phyloP scores from a whole-genome alignment of 2,797 vertebrate species.

The Typhlichthys subterraneus region DNA sequence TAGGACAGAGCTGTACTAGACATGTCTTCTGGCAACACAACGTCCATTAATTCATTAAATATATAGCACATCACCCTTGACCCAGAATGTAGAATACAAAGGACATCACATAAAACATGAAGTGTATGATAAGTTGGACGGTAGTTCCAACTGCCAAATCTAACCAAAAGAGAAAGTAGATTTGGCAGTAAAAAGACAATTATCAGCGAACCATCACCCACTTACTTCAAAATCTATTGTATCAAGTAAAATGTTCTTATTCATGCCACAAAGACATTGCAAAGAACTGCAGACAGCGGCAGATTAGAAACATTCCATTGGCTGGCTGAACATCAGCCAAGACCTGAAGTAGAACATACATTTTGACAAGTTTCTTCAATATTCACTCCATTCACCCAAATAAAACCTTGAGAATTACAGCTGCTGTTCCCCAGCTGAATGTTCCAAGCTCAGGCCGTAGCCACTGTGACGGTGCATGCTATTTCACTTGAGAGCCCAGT shows the following conservation, averaged over 20 bases:
- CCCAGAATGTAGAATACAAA: too few species aligned
- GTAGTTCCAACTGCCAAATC: too few species aligned
- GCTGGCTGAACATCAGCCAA: slow-evolving; percentile 27
- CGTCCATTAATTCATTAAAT: too few species aligned
- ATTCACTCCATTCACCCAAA: slow-evolving; percentile 3
- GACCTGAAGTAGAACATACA: slow-evolving; percentile 2
- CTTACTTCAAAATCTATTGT: slow-evolving; percentile 24
- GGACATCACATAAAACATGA: too few species aligned
- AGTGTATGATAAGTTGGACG: background rate
- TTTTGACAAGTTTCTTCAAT: background rate
- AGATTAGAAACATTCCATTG: slow-evolving; percentile 46
- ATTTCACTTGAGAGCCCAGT: slow-evolving; percentile 33
- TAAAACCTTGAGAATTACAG: background rate
- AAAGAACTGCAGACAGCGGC: slow-evolving; percentile 32
- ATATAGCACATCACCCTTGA: too few species aligned
- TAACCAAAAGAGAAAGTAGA: too few species aligned
- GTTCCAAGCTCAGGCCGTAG: background rate
- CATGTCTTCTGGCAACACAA: too few species aligned
- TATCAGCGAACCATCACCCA: slow-evolving; percentile 1
- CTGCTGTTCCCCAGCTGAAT: slow-evolving; percentile 6
- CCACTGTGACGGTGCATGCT: slow-evolving; percentile 3
- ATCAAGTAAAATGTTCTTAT: slow-evolving; percentile 27
- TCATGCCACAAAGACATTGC: slow-evolving; percentile 24
- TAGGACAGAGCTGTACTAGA: too few species aligned
- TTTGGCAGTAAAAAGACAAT: slow-evolving; percentile 1